A percentile compares a stretch with the other conserved stretches of the same genome.
These are phyloP conservation scores for Flexamia atlantica DNA, from an alignment of 2,888 invertebrate species.

Conservation along the genomic window DNA sequence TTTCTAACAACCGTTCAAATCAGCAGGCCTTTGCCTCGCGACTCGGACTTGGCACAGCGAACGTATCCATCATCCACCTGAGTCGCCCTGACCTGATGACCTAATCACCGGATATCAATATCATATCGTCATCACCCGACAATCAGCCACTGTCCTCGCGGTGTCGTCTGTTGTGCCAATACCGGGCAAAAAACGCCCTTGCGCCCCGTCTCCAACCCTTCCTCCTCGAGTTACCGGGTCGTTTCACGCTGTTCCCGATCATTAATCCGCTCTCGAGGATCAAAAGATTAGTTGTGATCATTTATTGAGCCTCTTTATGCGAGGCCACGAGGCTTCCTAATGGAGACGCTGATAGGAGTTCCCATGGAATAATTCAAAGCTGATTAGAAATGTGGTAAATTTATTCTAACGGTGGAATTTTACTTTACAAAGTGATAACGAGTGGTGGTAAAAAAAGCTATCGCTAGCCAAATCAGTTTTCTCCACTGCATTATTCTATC, in stretches of 20 bases:
- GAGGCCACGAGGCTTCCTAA: background rate
- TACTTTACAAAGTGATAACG: too few relatives aligned
- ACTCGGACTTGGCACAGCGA: too few relatives aligned
- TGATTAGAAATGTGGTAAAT: background rate
- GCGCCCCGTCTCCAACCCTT: slow-evolving; percentile 28
- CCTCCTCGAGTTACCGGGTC: slow-evolving; percentile 32
- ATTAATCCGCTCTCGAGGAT: slow-evolving; percentile 54
- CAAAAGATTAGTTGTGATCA: slow-evolving; percentile 51
- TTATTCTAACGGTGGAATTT: background rate
- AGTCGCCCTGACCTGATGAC: slow-evolving; percentile 31
- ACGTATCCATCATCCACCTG: too few relatives aligned
- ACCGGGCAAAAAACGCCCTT: slow-evolving; percentile 17
- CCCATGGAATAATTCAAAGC: background rate
- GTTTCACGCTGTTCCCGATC: slow-evolving; percentile 51
- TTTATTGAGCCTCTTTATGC: slow-evolving; percentile 34
- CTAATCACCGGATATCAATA: slow-evolving; percentile 19
- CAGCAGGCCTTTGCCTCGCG: too few relatives aligned
- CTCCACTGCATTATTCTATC: too few relatives aligned
- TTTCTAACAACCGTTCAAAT: too few relatives aligned
- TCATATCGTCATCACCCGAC: slow-evolving; percentile 22
- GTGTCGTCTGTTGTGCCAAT: slow-evolving; percentile 28
- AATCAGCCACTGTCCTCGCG: slow-evolving; percentile 4
- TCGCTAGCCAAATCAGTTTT: too few relatives aligned
- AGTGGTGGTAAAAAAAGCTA: too few relatives aligned
- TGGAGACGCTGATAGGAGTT: slow-evolving; percentile 10